Conservation (phyloP, 2,888 invertebrate species). For the Punctoribates punctum region DNA sequence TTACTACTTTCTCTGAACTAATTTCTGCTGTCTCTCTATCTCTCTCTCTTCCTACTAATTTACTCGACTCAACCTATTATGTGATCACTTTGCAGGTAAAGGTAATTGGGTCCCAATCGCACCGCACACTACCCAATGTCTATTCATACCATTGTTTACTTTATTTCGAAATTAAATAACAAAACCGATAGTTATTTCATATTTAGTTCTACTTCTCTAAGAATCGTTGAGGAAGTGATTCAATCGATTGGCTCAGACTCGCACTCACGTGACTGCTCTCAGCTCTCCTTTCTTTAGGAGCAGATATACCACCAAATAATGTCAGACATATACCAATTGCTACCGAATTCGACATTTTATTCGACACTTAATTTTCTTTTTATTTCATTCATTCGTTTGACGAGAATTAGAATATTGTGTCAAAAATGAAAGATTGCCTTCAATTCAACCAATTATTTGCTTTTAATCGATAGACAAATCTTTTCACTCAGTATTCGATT, state of each 20-base stretch:
- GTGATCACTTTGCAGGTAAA: constrained; percentile 16
- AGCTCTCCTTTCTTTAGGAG: not conserved
- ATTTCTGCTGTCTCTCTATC: constrained; percentile 23
- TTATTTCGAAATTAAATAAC: not conserved
- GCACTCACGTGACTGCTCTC: not conserved
- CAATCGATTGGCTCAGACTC: constrained; percentile 10
- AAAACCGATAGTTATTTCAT: not conserved
- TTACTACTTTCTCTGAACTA: constrained; percentile 32
- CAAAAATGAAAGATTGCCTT: too few relatives aligned
- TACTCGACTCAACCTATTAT: constrained; percentile 15
- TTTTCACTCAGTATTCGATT: too few relatives aligned
- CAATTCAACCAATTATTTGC: too few relatives aligned
- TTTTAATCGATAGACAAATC: too few relatives aligned
- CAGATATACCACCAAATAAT: not conserved
- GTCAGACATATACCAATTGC: too few relatives aligned
- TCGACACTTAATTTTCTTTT: too few relatives aligned
- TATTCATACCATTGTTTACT: not conserved
- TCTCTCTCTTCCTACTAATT: constrained; percentile 29
- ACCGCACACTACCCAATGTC: not conserved
- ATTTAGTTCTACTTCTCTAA: constrained; percentile 6
- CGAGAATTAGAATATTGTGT: too few relatives aligned
- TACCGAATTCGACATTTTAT: too few relatives aligned
- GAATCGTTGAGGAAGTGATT: constrained; percentile 10
- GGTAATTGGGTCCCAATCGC: constrained; percentile 24
- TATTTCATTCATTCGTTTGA: too few relatives aligned